phyloP scores from a whole-genome alignment of 2,888 invertebrate species.

The Emmelina monodactyla region DNA sequence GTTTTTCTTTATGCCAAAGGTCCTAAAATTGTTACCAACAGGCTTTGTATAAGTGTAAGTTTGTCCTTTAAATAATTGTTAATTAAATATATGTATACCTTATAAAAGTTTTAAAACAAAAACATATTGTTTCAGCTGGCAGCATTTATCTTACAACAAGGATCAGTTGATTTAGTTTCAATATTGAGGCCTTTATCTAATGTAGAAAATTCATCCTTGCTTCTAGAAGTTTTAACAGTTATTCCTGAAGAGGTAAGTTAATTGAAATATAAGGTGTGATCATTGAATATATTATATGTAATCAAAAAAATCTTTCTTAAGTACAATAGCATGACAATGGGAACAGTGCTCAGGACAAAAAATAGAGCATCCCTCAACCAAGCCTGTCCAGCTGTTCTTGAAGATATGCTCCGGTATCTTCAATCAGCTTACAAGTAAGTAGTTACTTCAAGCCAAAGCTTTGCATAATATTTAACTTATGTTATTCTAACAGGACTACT shows the following conservation, averaged over 20 bases:
- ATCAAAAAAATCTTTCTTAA: too few relatives aligned
- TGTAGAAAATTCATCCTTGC: constrained; percentile 44
- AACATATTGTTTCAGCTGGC: constrained; percentile 74
- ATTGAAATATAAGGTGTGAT: too few relatives aligned
- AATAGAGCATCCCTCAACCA: constrained; percentile 41
- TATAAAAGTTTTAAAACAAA: too few relatives aligned
- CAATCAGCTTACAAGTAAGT: constrained; percentile 48
- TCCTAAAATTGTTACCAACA: constrained; percentile 85
- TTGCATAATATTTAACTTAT: too few relatives aligned
- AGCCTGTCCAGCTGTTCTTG: constrained; percentile 49
- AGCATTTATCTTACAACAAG: constrained; percentile 80
- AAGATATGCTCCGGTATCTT: constrained; percentile 46
- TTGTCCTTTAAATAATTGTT: constrained; percentile 5
- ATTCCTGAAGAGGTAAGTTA: constrained; percentile 84
- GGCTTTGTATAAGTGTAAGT: constrained; percentile 88
- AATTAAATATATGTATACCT: constrained; percentile 1
- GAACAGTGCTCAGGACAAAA: constrained; percentile 35
- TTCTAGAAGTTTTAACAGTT: constrained; percentile 84
- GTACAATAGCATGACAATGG: constrained; percentile 62
- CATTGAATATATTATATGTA: too few relatives aligned
- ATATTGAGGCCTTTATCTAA: constrained; percentile 72
- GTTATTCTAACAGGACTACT: too few relatives aligned
- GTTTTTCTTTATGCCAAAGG: constrained; percentile 80
- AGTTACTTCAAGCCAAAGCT: too few relatives aligned
- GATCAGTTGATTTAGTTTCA: constrained; percentile 74